Conservation (phyloP, 2,113 vertebrate genomes). For the Dicentrarchus labrax region DNA sequence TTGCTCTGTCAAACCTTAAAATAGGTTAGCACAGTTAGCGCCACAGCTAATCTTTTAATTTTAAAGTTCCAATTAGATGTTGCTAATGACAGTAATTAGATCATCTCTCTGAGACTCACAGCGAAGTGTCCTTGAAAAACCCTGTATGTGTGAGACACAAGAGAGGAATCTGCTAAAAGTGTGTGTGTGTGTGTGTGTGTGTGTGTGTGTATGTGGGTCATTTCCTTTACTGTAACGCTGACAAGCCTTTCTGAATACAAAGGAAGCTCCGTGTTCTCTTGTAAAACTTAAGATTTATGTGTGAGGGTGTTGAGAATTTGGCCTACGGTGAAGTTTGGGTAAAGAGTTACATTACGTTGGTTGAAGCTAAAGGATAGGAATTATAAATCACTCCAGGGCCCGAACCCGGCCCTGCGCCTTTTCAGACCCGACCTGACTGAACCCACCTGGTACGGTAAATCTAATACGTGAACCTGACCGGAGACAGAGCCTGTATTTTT, state of each 20-base stretch:
- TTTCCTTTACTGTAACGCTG: conserved; percentile 3
- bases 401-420: neutral
- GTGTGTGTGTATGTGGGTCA: neutral
- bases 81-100: conserved; percentile 75
- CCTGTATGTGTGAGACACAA: conserved; percentile 19
- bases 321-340: neutral
- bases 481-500: neutral
- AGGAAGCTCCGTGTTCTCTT: conserved; percentile 11
- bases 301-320: conserved; percentile 15
- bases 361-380: neutral
- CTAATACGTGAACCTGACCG: neutral
- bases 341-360: neutral
- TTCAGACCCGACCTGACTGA: neutral
- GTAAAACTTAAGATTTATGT: conserved; percentile 17
- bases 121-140: conserved; percentile 62
- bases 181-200: neutral
- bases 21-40: conserved; percentile 66
- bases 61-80: conserved; percentile 69
- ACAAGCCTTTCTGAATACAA: conserved; percentile 6
- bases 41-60: conserved; percentile 64
- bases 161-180: conserved; percentile 22
- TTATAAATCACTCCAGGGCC: neutral
- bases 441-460: no score
- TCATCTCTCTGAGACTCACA: conserved; percentile 51
- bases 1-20: conserved; percentile 38